A percentile compares a stretch with the other conserved stretches of the same genome.
phyloP scores from a whole-genome alignment of 2,797 vertebrate genomes.

The Numenius phaeopus region DNA sequence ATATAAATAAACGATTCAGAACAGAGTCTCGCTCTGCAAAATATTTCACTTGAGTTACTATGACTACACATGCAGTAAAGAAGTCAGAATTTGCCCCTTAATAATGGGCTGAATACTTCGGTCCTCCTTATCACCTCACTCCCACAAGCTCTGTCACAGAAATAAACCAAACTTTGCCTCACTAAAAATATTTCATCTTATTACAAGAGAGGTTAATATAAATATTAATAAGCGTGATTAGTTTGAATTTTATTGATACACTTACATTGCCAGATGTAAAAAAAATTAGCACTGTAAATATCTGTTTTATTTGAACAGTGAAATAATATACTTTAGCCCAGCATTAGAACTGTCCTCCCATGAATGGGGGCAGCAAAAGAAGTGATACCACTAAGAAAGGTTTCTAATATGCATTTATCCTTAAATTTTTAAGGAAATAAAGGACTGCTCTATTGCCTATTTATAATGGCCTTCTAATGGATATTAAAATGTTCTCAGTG shows the following conservation, averaged over 20 bases:
- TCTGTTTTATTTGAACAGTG: not conserved
- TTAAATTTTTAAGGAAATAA: not conserved
- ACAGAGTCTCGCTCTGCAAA: not conserved
- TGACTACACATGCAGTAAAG: not conserved
- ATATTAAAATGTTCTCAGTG: not conserved
- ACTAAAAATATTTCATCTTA: not conserved
- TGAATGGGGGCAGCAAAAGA: not conserved
- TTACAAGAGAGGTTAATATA: not conserved
- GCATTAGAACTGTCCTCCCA: too few relatives aligned
- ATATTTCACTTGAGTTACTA: not conserved
- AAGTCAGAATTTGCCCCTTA: not conserved
- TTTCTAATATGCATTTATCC: not conserved
- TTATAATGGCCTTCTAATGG: not conserved
- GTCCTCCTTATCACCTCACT: not conserved
- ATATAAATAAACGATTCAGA: not conserved
- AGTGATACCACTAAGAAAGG: not conserved
- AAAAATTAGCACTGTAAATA: not conserved
- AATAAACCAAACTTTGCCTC: not conserved
- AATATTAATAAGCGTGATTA: not conserved
- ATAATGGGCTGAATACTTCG: not conserved
- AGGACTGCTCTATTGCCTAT: not conserved
- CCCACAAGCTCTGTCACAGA: not conserved
- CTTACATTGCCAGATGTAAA: not conserved
- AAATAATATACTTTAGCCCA: not conserved
- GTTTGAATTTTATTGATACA: not conserved